These are phyloP conservation scores for Carabus problematicus DNA, from an alignment of 2,888 invertebrate species.

Conservation along the genomic window DNA sequence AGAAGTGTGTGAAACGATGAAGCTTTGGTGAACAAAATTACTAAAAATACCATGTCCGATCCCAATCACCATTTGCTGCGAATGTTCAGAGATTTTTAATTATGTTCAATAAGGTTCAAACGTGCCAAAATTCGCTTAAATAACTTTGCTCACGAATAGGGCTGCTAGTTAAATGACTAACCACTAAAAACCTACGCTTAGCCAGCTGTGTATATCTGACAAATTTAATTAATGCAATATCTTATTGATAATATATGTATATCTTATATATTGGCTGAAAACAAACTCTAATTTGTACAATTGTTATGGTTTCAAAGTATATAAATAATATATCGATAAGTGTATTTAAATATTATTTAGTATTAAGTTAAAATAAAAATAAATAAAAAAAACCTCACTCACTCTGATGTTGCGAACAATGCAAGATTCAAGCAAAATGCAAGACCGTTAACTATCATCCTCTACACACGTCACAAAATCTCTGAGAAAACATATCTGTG, in stretches of 20 bases:
- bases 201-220: slow-evolving; percentile 60
- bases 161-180: slow-evolving; percentile 42
- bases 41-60: not conserved
- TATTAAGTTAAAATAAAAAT: slow-evolving; percentile 44
- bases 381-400: slow-evolving; percentile 21
- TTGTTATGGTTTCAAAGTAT: slow-evolving; percentile 62
- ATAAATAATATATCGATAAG: slow-evolving; percentile 51
- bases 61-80: slow-evolving; percentile 1
- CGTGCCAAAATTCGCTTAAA: slow-evolving; percentile 60
- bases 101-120: slow-evolving; percentile 42
- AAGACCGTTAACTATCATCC: too few relatives aligned
- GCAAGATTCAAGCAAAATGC: slow-evolving; percentile 20
- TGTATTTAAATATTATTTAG: slow-evolving; percentile 47
- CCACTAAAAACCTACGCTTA: slow-evolving; percentile 55
- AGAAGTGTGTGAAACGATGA: not conserved
- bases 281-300: slow-evolving; percentile 56
- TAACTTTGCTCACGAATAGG: slow-evolving; percentile 50
- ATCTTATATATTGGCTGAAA: slow-evolving; percentile 57
- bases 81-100: slow-evolving; percentile 14
- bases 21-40: not conserved
- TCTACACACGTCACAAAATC: not conserved
- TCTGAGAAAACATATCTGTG: slow-evolving; percentile 29
- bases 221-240: slow-evolving; percentile 57
- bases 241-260: slow-evolving; percentile 52
- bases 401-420: slow-evolving; percentile 15